Percentiles rank a stretch among this genome's conserved stretches.
Conservation (phyloP, 2,888 invertebrate genomes). For the Sesamia inferens region DNA sequence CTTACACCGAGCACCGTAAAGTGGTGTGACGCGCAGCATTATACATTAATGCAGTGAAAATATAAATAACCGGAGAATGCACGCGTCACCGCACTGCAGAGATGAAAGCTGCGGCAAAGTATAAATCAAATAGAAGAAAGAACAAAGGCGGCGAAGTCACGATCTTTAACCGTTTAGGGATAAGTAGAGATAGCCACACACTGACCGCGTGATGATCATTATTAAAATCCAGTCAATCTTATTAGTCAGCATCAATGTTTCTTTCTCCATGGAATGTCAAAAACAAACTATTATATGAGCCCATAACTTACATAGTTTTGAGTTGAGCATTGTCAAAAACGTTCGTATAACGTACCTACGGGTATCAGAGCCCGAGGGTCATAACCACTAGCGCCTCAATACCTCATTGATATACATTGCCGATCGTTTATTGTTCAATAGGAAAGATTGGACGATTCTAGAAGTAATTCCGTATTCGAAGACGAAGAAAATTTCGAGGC, state of each 20-base stretch:
- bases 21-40: slow-evolving; percentile 28
- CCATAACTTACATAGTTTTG: not conserved
- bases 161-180: not conserved
- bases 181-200: not conserved
- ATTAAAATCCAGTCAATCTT: not conserved
- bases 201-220: not conserved
- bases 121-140: slow-evolving; percentile 31
- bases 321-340: not conserved
- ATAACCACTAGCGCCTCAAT: not conserved
- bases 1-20: not conserved
- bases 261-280: not conserved
- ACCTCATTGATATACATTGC: slow-evolving; percentile 2
- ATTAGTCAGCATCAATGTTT: not conserved
- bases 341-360: not conserved
- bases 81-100: slow-evolving; percentile 56
- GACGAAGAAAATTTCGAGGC: slow-evolving; percentile 30
- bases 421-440: slow-evolving; percentile 24
- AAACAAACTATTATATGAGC: not conserved
- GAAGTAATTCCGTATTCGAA: slow-evolving; percentile 21
- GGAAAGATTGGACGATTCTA: slow-evolving; percentile 23
- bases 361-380: not conserved
- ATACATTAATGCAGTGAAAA: slow-evolving; percentile 49
- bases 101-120: slow-evolving; percentile 39
- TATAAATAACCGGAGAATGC: slow-evolving; percentile 48
- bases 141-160: slow-evolving; percentile 11